Conservation (phyloP, 2,113 vertebrate species). For the Hipposideros armiger region DNA sequence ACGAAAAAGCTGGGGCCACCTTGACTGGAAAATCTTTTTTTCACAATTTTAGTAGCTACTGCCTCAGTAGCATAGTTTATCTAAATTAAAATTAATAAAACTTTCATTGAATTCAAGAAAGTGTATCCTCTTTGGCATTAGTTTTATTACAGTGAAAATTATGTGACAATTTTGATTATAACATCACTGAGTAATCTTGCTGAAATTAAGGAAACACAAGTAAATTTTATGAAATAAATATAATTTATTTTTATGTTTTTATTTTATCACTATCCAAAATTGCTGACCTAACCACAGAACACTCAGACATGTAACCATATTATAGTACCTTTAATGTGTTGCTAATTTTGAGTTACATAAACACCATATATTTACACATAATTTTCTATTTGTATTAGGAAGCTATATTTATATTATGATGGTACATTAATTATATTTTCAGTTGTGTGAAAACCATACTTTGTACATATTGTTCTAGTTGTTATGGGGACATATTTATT, state of each 20-base stretch:
- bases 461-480: background rate
- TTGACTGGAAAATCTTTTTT: no score
- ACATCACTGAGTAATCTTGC: background rate
- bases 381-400: background rate
- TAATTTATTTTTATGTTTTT: background rate
- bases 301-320: background rate
- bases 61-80: no score
- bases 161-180: background rate
- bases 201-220: background rate
- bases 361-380: background rate
- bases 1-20: no score
- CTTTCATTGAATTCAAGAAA: background rate
- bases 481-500: background rate
- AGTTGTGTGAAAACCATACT: background rate
- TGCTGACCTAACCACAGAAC: background rate
- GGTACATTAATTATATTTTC: background rate
- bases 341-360: background rate
- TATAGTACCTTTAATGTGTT: background rate
- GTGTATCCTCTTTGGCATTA: background rate
- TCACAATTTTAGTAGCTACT: background rate
- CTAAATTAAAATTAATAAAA: conserved; percentile 6
- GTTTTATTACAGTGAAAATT: background rate
- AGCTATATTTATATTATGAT: background rate
- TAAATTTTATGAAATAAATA: background rate
- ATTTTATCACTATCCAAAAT: background rate